Evolutionary conservation across 2,888 invertebrate genomes (phyloP).

Genomic region (Alloplasta piceator): DNA sequence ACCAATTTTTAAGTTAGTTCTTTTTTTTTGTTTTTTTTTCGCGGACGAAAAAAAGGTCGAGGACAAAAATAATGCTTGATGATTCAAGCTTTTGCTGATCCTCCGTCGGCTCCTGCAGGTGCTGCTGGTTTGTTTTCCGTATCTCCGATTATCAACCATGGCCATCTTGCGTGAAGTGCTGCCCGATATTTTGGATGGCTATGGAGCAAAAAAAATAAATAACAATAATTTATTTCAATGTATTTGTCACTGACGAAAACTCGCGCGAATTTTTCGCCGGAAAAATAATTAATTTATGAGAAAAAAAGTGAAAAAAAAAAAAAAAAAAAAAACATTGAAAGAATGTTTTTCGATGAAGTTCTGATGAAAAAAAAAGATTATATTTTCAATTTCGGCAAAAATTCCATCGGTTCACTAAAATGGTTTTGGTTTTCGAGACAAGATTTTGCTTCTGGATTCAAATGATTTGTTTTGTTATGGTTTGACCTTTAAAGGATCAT

Average conservation of each 20-base stretch:
- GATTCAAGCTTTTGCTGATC: conserved; percentile 65
- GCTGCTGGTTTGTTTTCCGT: conserved; percentile 87
- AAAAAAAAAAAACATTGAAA: not conserved
- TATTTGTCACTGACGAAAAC: not conserved
- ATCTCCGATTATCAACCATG: conserved; percentile 88
- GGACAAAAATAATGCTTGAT: not conserved
- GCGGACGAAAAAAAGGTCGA: not conserved
- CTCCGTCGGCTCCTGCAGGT: conserved; percentile 76
- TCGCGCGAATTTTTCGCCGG: too few relatives aligned
- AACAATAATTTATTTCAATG: not conserved
- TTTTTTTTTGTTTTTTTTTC: conserved; percentile 19
- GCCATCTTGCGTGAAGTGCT: conserved; percentile 90
- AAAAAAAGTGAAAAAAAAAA: not conserved
- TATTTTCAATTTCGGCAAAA: too few relatives aligned
- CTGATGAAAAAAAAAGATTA: too few relatives aligned
- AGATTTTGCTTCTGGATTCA: too few relatives aligned
- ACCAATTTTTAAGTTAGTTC: too few relatives aligned
- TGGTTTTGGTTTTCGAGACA: too few relatives aligned
- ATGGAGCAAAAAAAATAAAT: conserved; percentile 71
- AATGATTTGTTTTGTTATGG: too few relatives aligned
- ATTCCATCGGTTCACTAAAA: too few relatives aligned
- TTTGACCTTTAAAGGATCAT: too few relatives aligned
- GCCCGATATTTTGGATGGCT: conserved; percentile 92
- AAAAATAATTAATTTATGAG: too few relatives aligned
- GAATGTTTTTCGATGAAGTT: too few relatives aligned